These are phyloP conservation scores for Charanyca ferruginea DNA, from an alignment of 2,888 invertebrate species.

Conservation along the genomic window DNA sequence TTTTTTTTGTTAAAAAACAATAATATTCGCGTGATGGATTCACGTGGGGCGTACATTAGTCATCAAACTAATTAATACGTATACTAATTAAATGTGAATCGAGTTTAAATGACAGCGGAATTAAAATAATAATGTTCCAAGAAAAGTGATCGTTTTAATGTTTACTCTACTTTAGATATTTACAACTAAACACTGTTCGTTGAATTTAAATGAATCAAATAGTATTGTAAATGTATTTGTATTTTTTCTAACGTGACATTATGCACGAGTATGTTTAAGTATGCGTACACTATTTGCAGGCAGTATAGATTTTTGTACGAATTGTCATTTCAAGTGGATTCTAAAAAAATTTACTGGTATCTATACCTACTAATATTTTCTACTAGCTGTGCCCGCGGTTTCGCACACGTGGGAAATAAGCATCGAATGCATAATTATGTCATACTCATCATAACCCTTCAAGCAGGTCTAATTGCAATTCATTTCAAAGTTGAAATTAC, in stretches of 20 bases:
- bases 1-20: constrained; percentile 79
- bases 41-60: constrained; percentile 75
- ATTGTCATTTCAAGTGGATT: not conserved
- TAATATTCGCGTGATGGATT: constrained; percentile 74
- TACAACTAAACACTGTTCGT: constrained; percentile 15
- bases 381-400: no score
- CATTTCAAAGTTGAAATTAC: no score
- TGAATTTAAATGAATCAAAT: constrained; percentile 31
- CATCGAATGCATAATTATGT: no score
- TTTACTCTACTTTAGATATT: no score
- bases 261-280: constrained; percentile 18
- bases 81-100: constrained; percentile 61
- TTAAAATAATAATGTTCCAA: constrained; percentile 55
- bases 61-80: constrained; percentile 71
- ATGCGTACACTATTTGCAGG: not conserved
- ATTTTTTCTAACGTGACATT: not conserved
- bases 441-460: no score
- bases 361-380: no score
- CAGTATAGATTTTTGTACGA: constrained; percentile 1
- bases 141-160: constrained; percentile 41
- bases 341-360: no score
- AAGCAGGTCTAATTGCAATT: no score
- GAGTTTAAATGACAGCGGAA: constrained; percentile 57
- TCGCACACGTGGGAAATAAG: no score
- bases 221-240: constrained; percentile 20